Percentiles rank a stretch among this genome's conserved stretches.
Evolutionary conservation across 23 tunicate genomes (phyloP).

Genomic region (Diplosoma virens): DNA sequence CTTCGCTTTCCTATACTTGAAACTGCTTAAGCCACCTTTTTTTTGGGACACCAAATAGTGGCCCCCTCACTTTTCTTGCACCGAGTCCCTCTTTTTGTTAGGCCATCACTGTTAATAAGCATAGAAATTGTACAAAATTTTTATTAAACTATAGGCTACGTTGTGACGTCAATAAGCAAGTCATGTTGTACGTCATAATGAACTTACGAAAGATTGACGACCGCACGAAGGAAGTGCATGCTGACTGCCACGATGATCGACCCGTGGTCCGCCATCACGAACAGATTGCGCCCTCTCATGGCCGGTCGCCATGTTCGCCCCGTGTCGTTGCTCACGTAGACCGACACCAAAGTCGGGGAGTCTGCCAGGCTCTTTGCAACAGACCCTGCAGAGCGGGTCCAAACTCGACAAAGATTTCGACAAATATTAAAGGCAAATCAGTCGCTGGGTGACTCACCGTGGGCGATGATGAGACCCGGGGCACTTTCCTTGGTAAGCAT

Average conservation of each 20-base stretch:
- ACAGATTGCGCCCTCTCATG: constrained; percentile 44
- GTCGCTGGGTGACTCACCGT: constrained; percentile 40
- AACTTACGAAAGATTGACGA: constrained; percentile 56
- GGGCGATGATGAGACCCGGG: constrained; percentile 83
- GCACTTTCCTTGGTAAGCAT: constrained; percentile 56
- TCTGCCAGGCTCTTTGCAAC: constrained; percentile 62
- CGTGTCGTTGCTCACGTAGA: constrained; percentile 69
- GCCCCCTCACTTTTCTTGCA: too few relatives aligned
- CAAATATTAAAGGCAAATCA: too few relatives aligned
- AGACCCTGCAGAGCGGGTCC: constrained; percentile 65
- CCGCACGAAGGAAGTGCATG: constrained; percentile 71
- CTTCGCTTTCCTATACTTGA: too few relatives aligned
- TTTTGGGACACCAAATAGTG: too few relatives aligned
- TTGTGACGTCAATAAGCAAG: too few relatives aligned
- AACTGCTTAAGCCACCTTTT: too few relatives aligned
- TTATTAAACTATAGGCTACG: too few relatives aligned
- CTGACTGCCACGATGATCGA: constrained; percentile 69
- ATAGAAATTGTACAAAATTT: too few relatives aligned
- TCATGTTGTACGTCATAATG: too few relatives aligned
- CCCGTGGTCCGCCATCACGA: constrained; percentile 75
- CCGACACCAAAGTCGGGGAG: constrained; percentile 44
- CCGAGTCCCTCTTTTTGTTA: too few relatives aligned
- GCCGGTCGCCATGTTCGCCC: constrained; percentile 56
- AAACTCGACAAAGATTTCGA: too few relatives aligned
- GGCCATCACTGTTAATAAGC: too few relatives aligned